Evolutionary conservation across 1,140 invertebrate genomes (phyloP).

Genomic region (Chironomus tepperi): DNA sequence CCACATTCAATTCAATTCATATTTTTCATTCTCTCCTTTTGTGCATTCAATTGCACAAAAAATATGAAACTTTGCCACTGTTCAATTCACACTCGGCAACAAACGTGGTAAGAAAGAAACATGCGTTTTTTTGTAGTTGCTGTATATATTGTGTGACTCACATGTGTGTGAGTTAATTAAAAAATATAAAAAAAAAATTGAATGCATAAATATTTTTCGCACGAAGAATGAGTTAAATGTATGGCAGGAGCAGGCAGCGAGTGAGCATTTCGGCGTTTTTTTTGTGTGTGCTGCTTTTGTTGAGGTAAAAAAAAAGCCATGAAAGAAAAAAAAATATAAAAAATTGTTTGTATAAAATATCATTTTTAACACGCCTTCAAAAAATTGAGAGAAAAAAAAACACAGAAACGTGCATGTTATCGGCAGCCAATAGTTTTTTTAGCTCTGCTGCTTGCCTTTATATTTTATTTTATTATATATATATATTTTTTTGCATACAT

Average conservation of each 20-base stretch:
- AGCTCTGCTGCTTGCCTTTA: not conserved
- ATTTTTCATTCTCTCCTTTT: too few species aligned
- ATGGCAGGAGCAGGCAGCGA: not conserved
- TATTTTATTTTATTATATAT: not conserved
- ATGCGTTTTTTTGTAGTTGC: not conserved
- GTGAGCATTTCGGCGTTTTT: constrained; percentile 7
- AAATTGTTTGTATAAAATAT: constrained; percentile 19
- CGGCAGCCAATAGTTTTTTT: constrained; percentile 23
- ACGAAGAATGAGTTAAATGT: not conserved
- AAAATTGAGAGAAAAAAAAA: not conserved
- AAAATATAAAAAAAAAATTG: constrained; percentile 19
- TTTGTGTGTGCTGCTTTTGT: not conserved
- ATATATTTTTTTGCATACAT: constrained; percentile 3
- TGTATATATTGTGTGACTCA: not conserved
- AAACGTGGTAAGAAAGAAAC: not conserved
- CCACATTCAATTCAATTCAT: not conserved
- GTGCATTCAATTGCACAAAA: not conserved
- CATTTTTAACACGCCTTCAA: constrained; percentile 18
- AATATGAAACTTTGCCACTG: not conserved
- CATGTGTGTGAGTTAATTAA: constrained; percentile 22
- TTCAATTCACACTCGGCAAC: not conserved
- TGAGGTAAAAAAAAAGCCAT: not conserved
- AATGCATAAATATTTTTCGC: constrained; percentile 24
- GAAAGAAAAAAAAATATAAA: not conserved
- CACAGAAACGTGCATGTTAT: constrained; percentile 13